A percentile compares a stretch with the other conserved stretches of the same genome.
phyloP scores from a whole-genome alignment of 2,888 invertebrate genomes.

The Brenthis ino region DNA sequence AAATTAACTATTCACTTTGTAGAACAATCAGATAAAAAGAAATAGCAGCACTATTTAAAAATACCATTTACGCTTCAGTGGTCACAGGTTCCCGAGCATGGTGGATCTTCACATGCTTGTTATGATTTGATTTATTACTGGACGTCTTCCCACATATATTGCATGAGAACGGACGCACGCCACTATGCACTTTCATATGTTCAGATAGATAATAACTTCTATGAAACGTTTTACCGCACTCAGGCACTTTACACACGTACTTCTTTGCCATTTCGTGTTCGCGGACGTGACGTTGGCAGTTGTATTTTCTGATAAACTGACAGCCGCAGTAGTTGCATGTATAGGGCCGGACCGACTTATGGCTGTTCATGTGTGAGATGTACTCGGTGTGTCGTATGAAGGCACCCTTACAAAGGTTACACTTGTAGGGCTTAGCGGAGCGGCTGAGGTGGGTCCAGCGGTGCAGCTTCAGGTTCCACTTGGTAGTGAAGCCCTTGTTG shows the following conservation, averaged over 20 bases:
- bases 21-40: neutral
- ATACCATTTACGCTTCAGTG: constrained; percentile 85
- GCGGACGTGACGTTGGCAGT: constrained; percentile 90
- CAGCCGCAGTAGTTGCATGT: constrained; percentile 95
- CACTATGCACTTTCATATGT: constrained; percentile 93
- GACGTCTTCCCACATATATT: constrained; percentile 95
- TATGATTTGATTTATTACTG: constrained; percentile 94
- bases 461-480: constrained; percentile 94
- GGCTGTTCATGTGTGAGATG: constrained; percentile 92
- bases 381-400: constrained; percentile 92
- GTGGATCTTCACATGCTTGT: constrained; percentile 94
- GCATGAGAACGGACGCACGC: constrained; percentile 90
- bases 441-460: constrained; percentile 94
- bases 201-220: constrained; percentile 93
- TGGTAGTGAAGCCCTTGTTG: constrained; percentile 92
- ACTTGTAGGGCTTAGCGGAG: constrained; percentile 92
- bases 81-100: constrained; percentile 93
- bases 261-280: constrained; percentile 92
- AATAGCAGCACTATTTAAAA: constrained; percentile 9
- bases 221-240: constrained; percentile 93
- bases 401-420: constrained; percentile 91
- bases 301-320: constrained; percentile 93
- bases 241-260: constrained; percentile 86
- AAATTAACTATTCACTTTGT: neutral
- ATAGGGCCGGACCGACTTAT: constrained; percentile 91